Percentiles rank a stretch among this genome's conserved stretches.
Conservation (phyloP, 1,140 invertebrate genomes). For the Lasioglossum albipes region DNA sequence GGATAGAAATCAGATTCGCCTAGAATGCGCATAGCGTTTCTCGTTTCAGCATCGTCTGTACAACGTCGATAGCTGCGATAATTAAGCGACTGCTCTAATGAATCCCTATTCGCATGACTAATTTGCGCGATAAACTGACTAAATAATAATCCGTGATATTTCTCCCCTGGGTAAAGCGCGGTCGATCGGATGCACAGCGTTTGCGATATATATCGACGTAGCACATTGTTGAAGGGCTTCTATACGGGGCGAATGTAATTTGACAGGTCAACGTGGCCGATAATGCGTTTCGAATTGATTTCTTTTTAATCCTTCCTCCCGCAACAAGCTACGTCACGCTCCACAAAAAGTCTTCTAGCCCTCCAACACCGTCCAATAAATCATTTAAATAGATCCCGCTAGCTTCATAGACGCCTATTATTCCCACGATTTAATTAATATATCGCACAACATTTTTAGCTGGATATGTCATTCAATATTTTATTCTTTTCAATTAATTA, state of each 20-base stretch:
- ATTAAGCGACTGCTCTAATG: slow-evolving; percentile 68
- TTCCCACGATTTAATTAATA: too few species aligned
- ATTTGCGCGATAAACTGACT: slow-evolving; percentile 69
- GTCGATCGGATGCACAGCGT: slow-evolving; percentile 55
- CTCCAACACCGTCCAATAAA: too few species aligned
- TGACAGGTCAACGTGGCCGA: slow-evolving; percentile 46
- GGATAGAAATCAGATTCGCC: slow-evolving; percentile 51
- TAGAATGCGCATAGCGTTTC: slow-evolving; percentile 40
- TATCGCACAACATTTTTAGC: too few species aligned
- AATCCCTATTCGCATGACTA: slow-evolving; percentile 69
- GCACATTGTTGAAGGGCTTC: slow-evolving; percentile 48
- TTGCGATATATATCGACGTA: slow-evolving; percentile 39
- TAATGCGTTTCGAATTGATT: slow-evolving; percentile 43
- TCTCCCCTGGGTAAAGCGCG: slow-evolving; percentile 62
- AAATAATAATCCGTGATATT: slow-evolving; percentile 70
- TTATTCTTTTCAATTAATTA: too few species aligned
- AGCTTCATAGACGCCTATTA: too few species aligned
- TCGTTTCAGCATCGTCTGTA: slow-evolving; percentile 49
- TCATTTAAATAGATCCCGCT: too few species aligned
- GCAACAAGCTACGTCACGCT: background rate
- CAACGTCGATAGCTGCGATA: slow-evolving; percentile 58
- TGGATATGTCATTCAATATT: too few species aligned
- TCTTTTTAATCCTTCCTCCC: slow-evolving; percentile 26
- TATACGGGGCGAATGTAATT: slow-evolving; percentile 44
- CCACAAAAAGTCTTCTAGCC: too few species aligned